phyloP scores from a whole-genome alignment of 2,113 vertebrate species.

The Taurulus bubalis region DNA sequence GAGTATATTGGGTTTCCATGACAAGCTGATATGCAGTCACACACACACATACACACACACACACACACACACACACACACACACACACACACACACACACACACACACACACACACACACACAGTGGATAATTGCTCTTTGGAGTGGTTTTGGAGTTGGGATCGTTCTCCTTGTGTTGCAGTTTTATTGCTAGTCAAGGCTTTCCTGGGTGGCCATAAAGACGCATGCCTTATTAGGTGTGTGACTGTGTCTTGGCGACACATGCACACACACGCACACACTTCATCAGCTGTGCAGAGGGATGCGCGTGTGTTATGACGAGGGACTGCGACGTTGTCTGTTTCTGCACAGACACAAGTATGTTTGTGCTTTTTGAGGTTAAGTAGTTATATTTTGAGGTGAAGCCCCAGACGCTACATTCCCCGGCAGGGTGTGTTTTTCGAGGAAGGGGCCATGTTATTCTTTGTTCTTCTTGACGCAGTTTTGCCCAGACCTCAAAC shows the following conservation, averaged over 20 bases:
- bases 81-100: conserved; percentile 21
- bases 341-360: background rate
- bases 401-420: conserved; percentile 47
- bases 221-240: conserved; percentile 43
- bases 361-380: conserved; percentile 49
- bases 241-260: background rate
- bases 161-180: conserved; percentile 31
- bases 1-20: conserved; percentile 33
- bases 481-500: conserved; percentile 50
- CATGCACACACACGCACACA: background rate
- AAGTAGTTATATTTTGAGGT: conserved; percentile 56
- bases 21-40: conserved; percentile 2
- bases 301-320: conserved; percentile 16
- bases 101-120: conserved; percentile 20
- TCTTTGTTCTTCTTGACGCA: conserved; percentile 57
- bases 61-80: conserved; percentile 27
- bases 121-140: conserved; percentile 26
- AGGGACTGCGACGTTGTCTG: background rate
- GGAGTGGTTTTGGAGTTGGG: conserved; percentile 36
- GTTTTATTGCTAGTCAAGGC: conserved; percentile 13
- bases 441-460: conserved; percentile 62
- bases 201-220: conserved; percentile 30
- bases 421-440: conserved; percentile 51
- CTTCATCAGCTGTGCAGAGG: background rate
- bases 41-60: conserved; percentile 11